Conservation (phyloP, 2,797 vertebrate species). For the Sebastes dallii region DNA sequence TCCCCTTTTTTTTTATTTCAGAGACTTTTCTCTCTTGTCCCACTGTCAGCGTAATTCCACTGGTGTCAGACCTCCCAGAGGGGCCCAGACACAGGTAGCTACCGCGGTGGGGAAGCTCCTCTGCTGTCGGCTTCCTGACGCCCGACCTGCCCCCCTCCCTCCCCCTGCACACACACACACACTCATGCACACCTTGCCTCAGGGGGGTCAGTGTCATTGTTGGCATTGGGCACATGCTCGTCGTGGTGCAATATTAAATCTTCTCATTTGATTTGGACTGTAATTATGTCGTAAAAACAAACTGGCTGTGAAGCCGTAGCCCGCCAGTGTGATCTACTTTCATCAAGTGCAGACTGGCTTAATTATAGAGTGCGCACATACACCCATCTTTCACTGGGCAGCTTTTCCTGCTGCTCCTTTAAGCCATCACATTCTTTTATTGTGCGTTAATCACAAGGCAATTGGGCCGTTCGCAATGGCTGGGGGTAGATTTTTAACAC, state of each 20-base stretch:
- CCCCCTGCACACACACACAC: background rate
- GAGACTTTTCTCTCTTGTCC: conserved; percentile 31
- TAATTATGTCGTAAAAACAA: conserved; percentile 87
- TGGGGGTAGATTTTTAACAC: conserved; percentile 71
- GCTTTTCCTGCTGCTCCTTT: conserved; percentile 77
- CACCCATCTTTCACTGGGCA: conserved; percentile 82
- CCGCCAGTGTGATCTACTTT: conserved; percentile 84
- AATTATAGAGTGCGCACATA: conserved; percentile 80
- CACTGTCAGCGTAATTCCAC: conserved; percentile 62
- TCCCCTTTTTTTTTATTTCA: background rate
- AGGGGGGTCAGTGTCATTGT: conserved; percentile 82
- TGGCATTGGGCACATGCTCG: conserved; percentile 80
- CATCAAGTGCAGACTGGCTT: conserved; percentile 86
- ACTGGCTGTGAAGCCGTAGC: conserved; percentile 83
- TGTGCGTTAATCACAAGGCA: conserved; percentile 83
- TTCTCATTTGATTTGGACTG: conserved; percentile 85
- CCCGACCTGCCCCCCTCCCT: conserved; percentile 13
- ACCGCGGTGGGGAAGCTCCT: conserved; percentile 54
- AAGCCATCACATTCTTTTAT: conserved; percentile 78
- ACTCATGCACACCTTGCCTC: conserved; percentile 54
- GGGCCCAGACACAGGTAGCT: conserved; percentile 71
- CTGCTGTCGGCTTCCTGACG: conserved; percentile 66
- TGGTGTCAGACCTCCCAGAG: conserved; percentile 80
- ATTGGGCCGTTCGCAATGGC: conserved; percentile 70
- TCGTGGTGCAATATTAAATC: conserved; percentile 82